Base-by-base conservation (phyloP, 2,113 vertebrate species). In the Otocyon megalotis region DNA sequence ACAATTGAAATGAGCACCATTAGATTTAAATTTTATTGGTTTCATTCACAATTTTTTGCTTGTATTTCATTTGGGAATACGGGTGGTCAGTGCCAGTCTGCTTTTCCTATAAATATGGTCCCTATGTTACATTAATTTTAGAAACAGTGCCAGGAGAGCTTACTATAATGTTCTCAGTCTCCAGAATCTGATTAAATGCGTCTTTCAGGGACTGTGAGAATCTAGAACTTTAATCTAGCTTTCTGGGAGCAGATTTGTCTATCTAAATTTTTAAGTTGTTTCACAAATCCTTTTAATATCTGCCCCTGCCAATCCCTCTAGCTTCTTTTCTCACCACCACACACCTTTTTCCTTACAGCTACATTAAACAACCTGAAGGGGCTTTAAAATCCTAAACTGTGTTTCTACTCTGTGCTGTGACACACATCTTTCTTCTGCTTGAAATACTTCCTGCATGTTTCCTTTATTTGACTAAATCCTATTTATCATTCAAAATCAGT, bases 391-490 rank as follows among this genome's bases (percentile, higher is more conserved):
- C 88, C n/a, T 92, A 48, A 79, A 67, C 10, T 58, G 56, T 77
- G 16, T 56, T 95, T 83, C 53, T 67, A n/a, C 58, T 84, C 89
- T 65, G 43, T 71, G 32, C 48, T 90, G 90, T 93, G 85, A 71
- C 15, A 58, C 15, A 60, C 0, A 22, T 19, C 37, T 60, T 81
- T 80, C 85, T 90, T 85, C 50, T 63, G 11, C 63, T 92, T 92
- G 24, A 58, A 91, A 63, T 43, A 58, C 19, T 53, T 81, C 32
- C 50, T 50, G 53, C 17, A 26, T 80, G 48, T 86, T 84, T 83
- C 35, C 50, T 94, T 79, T 60, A 77, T 53, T 71, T 97, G 76
- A 43, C 20, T 83, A 93, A 96, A 93, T 87, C 60, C 32, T 65
- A 53, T 85, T 87, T 86, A 65, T 79, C 35, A 76, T 90, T 90